Conservation (phyloP, 1,140 invertebrate species). For the Pseudomyrmex gracilis region DNA sequence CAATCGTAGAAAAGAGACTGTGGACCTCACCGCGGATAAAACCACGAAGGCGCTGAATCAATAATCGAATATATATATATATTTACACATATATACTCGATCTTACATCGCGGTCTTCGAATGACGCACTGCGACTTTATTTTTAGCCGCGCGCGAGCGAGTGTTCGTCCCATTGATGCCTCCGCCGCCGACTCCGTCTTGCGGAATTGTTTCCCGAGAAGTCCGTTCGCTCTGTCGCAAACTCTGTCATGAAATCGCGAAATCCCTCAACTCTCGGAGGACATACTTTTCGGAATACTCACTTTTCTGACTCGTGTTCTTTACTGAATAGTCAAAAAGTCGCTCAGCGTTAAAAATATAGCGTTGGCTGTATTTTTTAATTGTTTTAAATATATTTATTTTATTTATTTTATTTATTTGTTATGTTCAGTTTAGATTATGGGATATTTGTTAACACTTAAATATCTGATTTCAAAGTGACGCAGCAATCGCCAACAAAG, state of each 20-base stretch:
- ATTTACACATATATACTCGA: conserved; percentile 7
- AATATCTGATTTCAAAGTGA: too few relatives aligned
- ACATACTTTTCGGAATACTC: too few relatives aligned
- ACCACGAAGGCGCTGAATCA: conserved; percentile 68
- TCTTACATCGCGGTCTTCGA: conserved; percentile 30
- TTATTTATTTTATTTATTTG: too few relatives aligned
- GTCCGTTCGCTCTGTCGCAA: not conserved
- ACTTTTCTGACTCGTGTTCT: too few relatives aligned
- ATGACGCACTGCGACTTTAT: conserved; percentile 18
- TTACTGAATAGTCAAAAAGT: too few relatives aligned
- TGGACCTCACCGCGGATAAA: conserved; percentile 49
- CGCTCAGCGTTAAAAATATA: too few relatives aligned
- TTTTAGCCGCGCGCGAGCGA: too few relatives aligned
- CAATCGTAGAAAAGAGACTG: conserved; percentile 31
- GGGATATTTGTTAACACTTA: too few relatives aligned
- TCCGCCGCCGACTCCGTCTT: not conserved
- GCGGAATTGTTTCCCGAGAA: not conserved
- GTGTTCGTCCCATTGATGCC: conserved; percentile 29
- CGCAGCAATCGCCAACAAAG: too few relatives aligned
- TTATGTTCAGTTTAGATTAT: too few relatives aligned
- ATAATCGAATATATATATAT: conserved; percentile 67
- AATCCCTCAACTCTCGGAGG: not conserved
- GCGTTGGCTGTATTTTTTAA: too few relatives aligned
- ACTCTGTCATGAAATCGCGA: not conserved
- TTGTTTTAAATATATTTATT: too few relatives aligned